Conservation (phyloP, 2,797 vertebrate genomes). For the Cyclopterus lumpus region DNA sequence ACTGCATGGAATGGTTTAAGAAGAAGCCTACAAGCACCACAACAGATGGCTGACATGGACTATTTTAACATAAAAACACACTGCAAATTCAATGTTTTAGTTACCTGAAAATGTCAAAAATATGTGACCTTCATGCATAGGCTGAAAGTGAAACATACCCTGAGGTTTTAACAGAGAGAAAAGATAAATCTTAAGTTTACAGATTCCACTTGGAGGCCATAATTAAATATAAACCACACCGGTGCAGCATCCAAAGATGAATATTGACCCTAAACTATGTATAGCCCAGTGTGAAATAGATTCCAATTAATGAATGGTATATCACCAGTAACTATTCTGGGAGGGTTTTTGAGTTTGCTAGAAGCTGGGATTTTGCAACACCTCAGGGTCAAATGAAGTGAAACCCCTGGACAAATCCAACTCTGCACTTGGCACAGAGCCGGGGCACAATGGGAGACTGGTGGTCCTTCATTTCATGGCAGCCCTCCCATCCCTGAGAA, state of each 20-base stretch:
- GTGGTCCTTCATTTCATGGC: conserved; percentile 60
- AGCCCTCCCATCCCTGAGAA: conserved; percentile 64
- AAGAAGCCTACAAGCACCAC: neutral
- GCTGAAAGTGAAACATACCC: neutral
- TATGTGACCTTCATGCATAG: neutral
- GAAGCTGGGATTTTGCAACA: conserved; percentile 28
- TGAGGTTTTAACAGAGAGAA: neutral
- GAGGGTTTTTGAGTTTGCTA: conserved; percentile 6
- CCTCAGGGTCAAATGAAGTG: conserved; percentile 43
- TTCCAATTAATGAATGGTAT: conserved; percentile 1
- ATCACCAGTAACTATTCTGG: neutral
- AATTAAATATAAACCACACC: neutral
- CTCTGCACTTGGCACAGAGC: conserved; percentile 68
- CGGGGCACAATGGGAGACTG: conserved; percentile 61
- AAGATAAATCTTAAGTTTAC: neutral
- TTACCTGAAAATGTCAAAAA: neutral
- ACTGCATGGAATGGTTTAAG: conserved; percentile 25
- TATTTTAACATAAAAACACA: neutral
- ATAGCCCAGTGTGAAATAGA: neutral
- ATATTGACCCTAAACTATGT: neutral
- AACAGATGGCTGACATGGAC: conserved; percentile 34
- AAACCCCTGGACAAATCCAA: conserved; percentile 27
- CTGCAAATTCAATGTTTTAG: neutral
- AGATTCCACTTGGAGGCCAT: neutral
- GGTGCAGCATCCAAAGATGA: neutral